These are phyloP conservation scores for Protonemura montana DNA, from an alignment of 2,888 invertebrate species.

Conservation along the genomic window DNA sequence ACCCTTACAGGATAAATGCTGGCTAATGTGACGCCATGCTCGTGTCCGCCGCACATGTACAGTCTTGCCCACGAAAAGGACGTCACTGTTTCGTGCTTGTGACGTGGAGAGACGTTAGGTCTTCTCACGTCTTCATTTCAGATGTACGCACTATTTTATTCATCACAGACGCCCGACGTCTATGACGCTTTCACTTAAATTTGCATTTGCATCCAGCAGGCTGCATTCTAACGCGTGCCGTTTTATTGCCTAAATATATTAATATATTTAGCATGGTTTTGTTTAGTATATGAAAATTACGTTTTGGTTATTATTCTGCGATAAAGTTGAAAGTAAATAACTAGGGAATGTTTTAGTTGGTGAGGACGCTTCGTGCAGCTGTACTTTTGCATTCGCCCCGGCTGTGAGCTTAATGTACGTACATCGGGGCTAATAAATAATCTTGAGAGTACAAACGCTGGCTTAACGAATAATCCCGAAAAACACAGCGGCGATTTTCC, in stretches of 20 bases:
- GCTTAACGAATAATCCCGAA: not conserved
- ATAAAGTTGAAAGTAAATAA: not conserved
- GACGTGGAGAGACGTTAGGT: not conserved
- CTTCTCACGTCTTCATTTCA: not conserved
- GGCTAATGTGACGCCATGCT: not conserved
- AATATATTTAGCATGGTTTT: not conserved
- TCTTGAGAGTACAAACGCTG: not conserved
- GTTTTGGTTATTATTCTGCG: not conserved
- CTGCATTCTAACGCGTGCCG: not conserved
- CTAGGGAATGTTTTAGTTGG: not conserved
- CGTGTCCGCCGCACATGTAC: no score
- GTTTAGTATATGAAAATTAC: not conserved
- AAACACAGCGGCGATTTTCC: not conserved
- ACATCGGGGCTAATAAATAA: not conserved
- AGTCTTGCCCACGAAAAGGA: no score
- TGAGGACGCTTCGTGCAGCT: not conserved
- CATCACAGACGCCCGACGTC: not conserved
- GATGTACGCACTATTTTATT: not conserved
- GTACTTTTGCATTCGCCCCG: not conserved
- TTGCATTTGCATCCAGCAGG: not conserved
- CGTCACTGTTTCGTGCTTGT: not conserved
- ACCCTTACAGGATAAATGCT: not conserved
- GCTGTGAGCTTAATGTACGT: not conserved
- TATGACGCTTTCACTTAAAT: not conserved
- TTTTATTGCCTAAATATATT: not conserved